Evolutionary conservation across 2,888 invertebrate genomes (phyloP), one percentile per base, ranked within the genome.

Genomic region (Chamaedrilus cognettii): DNA sequence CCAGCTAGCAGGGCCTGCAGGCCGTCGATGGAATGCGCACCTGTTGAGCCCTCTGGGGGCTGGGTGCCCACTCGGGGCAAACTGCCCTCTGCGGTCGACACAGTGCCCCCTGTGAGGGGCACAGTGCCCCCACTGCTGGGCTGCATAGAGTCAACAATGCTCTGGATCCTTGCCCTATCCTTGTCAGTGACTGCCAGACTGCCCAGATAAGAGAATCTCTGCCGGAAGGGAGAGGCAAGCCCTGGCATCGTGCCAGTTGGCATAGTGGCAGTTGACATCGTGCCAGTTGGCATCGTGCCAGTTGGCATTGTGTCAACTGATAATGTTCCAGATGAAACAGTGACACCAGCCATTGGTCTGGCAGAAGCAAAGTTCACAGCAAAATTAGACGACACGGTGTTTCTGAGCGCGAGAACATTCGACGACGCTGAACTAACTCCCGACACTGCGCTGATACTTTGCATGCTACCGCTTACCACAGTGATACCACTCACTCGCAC

Each of bases 131-230:
- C n/a, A n/a, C n/a, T n/a, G n/a, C n/a, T n/a, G n/a, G n/a, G n/a
- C 11, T 11, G 42, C 42, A 42, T 42, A 15, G 42, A 42, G 11
- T 52, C 55, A 19, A 52, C 26, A 5, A 52, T 52, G 7, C 26
- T 52, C 28, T 26, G 11, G 7, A 52, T 26, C 28, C 26, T 11
- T 19, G 55, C 55, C 26, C 26, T 52, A 19, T 52, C 55, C 28
- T 26, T 15, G 7, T 52, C 49, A n/a, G n/a, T 51, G 0, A 62
- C 26, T 15, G 49, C 32, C 31, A 62, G 1, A 30, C 62, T 62
- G n/a, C 62, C 62, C 50, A 62, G 19, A 15, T 62, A 62, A 3
- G 60, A 60, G 19, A 60, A n/a, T n/a, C n/a, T 34, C 11, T 58
- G 52, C 4, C 1, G 23, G 19, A 31, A 31, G 26, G 26, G 30